phyloP scores from a whole-genome alignment of 2,888 invertebrate genomes.

The Itoplectis maculator region DNA sequence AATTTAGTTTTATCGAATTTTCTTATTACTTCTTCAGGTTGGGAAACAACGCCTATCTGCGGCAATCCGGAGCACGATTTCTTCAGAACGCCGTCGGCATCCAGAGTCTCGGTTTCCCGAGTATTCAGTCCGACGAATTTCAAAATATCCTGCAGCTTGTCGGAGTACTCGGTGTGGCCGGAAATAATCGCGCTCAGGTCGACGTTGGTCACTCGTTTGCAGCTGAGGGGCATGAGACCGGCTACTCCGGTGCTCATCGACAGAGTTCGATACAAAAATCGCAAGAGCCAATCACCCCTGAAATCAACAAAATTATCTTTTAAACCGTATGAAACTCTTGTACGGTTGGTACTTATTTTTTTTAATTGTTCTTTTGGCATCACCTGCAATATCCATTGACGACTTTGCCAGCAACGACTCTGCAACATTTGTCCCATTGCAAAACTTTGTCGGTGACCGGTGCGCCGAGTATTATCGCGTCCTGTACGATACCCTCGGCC shows the following conservation, averaged over 20 bases:
- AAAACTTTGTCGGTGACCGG: conserved; percentile 87
- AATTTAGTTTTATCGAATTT: background rate
- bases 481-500: conserved; percentile 88
- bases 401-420: conserved; percentile 88
- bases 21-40: conserved; percentile 25
- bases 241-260: conserved; percentile 87
- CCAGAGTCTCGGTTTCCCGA: conserved; percentile 71
- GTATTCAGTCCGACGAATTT: conserved; percentile 82
- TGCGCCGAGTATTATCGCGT: conserved; percentile 88
- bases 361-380: conserved; percentile 15
- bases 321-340: too few relatives aligned
- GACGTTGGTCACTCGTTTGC: conserved; percentile 86
- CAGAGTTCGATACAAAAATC: conserved; percentile 88
- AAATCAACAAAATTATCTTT: conserved; percentile 20
- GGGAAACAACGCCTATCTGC: conserved; percentile 47
- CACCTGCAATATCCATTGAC: conserved; percentile 89
- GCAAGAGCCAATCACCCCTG: conserved; percentile 88
- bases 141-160: conserved; percentile 86
- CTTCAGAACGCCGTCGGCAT: conserved; percentile 74
- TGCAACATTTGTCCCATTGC: conserved; percentile 86
- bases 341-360: background rate
- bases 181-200: conserved; percentile 86
- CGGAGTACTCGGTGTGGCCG: conserved; percentile 87
- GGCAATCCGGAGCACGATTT: conserved; percentile 80
- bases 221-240: conserved; percentile 86